Conservation (phyloP, 2,888 invertebrate genomes). For the Eupithecia dodoneata region DNA sequence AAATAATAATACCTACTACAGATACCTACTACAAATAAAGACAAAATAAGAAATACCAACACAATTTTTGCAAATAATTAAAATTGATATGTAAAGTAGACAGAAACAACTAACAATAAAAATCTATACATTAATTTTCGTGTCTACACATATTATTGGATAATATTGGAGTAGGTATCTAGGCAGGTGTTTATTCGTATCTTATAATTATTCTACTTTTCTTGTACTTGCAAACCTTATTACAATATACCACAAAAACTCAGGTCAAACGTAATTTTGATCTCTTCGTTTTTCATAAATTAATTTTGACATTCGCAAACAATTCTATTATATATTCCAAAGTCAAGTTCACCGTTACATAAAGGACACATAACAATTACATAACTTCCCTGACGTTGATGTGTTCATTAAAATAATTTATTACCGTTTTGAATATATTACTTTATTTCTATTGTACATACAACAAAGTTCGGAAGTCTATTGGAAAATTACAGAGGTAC, state of each 20-base stretch:
- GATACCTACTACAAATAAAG: too few relatives aligned
- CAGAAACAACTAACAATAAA: background rate
- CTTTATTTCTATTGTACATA: background rate
- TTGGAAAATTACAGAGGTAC: background rate
- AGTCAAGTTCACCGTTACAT: conserved; percentile 11
- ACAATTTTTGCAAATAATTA: background rate
- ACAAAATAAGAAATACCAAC: background rate
- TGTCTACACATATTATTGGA: too few relatives aligned
- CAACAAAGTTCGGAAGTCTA: background rate
- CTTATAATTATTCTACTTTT: background rate
- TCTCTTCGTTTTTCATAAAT: background rate
- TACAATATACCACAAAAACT: background rate
- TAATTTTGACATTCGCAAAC: conserved; percentile 11
- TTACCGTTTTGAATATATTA: conserved; percentile 1
- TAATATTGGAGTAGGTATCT: background rate
- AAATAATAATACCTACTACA: too few relatives aligned
- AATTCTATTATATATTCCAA: conserved; percentile 18
- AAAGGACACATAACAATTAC: conserved; percentile 4
- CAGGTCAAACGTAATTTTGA: conserved; percentile 1
- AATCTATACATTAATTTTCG: background rate
- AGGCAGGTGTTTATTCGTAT: background rate
- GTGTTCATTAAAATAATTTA: conserved; percentile 7
- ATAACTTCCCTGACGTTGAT: conserved; percentile 13
- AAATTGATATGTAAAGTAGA: background rate
- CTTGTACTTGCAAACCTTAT: background rate